These are phyloP conservation scores for Lethenteron reissneri DNA, from an alignment of 2,113 vertebrate species.

Conservation along the genomic window DNA sequence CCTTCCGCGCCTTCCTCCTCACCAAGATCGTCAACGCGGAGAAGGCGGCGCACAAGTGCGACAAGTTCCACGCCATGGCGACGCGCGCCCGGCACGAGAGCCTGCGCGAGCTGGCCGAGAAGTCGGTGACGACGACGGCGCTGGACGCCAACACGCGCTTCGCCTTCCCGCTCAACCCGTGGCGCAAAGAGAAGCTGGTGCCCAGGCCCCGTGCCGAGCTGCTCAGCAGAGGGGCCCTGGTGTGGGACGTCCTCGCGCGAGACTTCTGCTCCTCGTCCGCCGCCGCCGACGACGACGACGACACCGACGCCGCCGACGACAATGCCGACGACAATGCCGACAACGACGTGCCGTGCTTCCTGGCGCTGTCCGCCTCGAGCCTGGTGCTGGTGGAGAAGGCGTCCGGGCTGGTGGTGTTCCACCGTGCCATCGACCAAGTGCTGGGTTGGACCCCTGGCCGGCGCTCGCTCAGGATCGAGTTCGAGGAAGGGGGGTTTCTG, in stretches of 20 bases:
- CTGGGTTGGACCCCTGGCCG: conserved; percentile 67
- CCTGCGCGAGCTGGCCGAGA: conserved; percentile 58
- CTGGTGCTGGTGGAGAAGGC: conserved; percentile 38
- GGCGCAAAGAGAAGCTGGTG: conserved; percentile 50
- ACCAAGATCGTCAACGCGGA: conserved; percentile 79
- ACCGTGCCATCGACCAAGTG: conserved; percentile 65
- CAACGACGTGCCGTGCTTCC: conserved; percentile 27
- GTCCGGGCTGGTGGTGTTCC: conserved; percentile 69
- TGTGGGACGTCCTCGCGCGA: conserved; percentile 42
- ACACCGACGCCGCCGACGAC: no score
- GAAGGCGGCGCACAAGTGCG: conserved; percentile 62
- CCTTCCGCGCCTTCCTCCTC: conserved; percentile 60
- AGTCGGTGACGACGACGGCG: conserved; percentile 48
- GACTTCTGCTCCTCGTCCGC: conserved; percentile 25
- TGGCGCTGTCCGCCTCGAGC: conserved; percentile 52
- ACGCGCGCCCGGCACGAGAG: conserved; percentile 67
- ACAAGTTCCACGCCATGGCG: conserved; percentile 83
- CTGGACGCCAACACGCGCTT: conserved; percentile 53
- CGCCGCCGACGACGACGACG: no score
- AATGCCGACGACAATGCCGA: rapidly evolving
- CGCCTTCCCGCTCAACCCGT: conserved; percentile 52
- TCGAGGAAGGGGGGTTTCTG: conserved; percentile 58
- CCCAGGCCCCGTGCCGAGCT: conserved; percentile 38
- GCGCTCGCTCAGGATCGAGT: conserved; percentile 43
- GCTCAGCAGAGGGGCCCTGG: conserved; percentile 34